Base-by-base conservation (phyloP, 64 coral and sea anemone species). In the Cladopsammia gracilis region DNA sequence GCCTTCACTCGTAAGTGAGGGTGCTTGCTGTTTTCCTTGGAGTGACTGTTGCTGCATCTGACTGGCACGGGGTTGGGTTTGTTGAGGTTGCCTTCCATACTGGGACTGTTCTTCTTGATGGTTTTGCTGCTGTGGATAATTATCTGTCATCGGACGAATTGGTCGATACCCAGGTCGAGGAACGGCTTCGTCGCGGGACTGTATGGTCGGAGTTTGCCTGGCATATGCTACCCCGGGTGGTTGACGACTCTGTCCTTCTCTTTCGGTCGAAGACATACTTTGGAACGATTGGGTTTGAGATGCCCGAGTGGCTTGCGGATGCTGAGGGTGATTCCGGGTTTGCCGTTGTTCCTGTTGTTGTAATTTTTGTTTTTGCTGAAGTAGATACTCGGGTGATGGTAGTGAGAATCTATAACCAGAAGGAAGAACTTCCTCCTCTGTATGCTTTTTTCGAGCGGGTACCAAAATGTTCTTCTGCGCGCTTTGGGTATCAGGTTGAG, bases 321-420 rank as follows among this genome's bases (percentile, higher is more conserved):
- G 4, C 25, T 9, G 72, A 19, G 72, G 6, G 34, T 48, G 43
- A 75, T 9, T 48, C 11, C 8, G 15, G 58, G 5, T 7, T 58
- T 84, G 80, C 42, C 43, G 7, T 79, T 79, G 77, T 54, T 69
- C 65, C 9, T 59, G 57, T 45, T 60, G 25, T 25, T 14, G 25
- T 34, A 34, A 34, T 34, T 34, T 34, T 23, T 9, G 57, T 23
- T 48, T 34, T 49, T 22, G 60, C 80, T 84, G 80, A 68, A 84
- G 80, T 2, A 84, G 47, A 52, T 84, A 84, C 45, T 84, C 80
- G 49, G 80, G 80, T 3, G 80, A 84, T n/a, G 80, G 80, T 43
- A 68, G n/a, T n/a, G 80, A 66, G 18, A 67, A 67, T 67, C 80
- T 84, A 42, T 48, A 84, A 23, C 80, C 80, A 25, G 58, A 64